A percentile compares a stretch with the other conserved stretches of the same genome.
Conservation (phyloP, 2,888 invertebrate genomes). For the Argynnis bischoffii region DNA sequence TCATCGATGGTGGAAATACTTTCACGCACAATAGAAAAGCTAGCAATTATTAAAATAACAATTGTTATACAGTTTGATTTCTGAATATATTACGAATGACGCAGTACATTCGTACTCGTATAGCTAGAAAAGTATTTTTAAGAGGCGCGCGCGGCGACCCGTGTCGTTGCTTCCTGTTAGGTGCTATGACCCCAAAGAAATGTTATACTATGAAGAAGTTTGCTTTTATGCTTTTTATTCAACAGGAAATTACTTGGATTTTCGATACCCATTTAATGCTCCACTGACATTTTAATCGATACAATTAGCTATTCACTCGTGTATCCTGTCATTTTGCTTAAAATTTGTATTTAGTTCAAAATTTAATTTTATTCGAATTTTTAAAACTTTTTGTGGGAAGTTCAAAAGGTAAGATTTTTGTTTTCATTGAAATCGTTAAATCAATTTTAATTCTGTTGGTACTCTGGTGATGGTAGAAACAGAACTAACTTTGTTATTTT, state of each 20-base stretch:
- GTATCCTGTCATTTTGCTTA: constrained; percentile 36
- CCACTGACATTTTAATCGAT: constrained; percentile 46
- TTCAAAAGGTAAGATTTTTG: too few species aligned
- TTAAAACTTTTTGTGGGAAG: too few species aligned
- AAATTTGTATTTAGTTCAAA: background rate
- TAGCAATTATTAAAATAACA: constrained; percentile 23
- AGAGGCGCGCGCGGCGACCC: constrained; percentile 77
- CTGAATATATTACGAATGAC: constrained; percentile 19
- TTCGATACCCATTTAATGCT: constrained; percentile 70
- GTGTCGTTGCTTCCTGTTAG: constrained; percentile 76
- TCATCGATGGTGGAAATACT: constrained; percentile 11
- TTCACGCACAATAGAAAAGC: constrained; percentile 9
- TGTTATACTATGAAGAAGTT: constrained; percentile 65
- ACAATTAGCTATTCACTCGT: constrained; percentile 39
- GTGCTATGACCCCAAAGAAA: constrained; percentile 82
- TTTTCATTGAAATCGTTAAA: too few species aligned
- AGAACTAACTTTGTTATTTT: too few species aligned
- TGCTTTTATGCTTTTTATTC: constrained; percentile 64
- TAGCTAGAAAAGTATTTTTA: constrained; percentile 71
- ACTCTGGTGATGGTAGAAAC: too few species aligned
- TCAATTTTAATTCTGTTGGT: too few species aligned
- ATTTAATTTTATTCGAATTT: background rate
- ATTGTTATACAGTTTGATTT: constrained; percentile 18
- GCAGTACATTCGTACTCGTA: constrained; percentile 21
- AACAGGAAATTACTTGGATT: constrained; percentile 78